Base-by-base conservation (phyloP, 2,113 vertebrate genomes). In the Oncorhynchus keta region DNA sequence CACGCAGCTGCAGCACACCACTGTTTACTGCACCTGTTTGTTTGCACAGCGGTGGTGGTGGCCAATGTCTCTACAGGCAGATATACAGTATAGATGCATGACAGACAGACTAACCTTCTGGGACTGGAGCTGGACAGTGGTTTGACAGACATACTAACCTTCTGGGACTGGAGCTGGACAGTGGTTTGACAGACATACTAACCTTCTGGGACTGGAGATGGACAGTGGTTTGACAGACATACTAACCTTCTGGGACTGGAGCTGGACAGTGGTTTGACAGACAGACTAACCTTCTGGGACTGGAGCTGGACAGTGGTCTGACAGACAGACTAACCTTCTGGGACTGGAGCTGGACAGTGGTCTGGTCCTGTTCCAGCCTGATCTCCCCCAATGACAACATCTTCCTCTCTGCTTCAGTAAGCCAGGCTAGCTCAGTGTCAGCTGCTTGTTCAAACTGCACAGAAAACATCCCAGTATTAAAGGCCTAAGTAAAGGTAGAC, bases 281-380 rank as follows among this genome's bases (percentile, higher is more conserved):
- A 39, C 35, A 39, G 35, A 8, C 35, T 39, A 39, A 39, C 35
- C 35, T 39, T 39, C 35, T 39, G 35, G 35, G 95, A 93, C 91
- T 99, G 98, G 22, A 99, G 95, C 87, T 99, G 97, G 82, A 94
- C 91, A 12, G 89, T 82, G 76, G 97, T 97, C 94, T 99, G 96
- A 39, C 35, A 39, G 35, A 45, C 39, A 45, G 8, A 45, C 90
- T 93, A 90, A 99, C 97, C 98, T 99, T 99, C 91, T 99, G 98
- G 88, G 95, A 93, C 91, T 99, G 98, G 22, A 99, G 95, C 88
- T 99, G 97, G 83, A 94, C 91, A 12, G 89, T 82, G 76, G 97
- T 97, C 94, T 99, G 96, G 86, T 98, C 96, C 89, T 94, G 95
- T 91, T 97, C 96, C 91, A 99, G 95, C 73, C 95, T 93, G 92